Percentiles rank a stretch among this genome's conserved stretches.
Evolutionary conservation across 1,140 invertebrate species (phyloP).

Genomic region (Drosophila bocqueti): DNA sequence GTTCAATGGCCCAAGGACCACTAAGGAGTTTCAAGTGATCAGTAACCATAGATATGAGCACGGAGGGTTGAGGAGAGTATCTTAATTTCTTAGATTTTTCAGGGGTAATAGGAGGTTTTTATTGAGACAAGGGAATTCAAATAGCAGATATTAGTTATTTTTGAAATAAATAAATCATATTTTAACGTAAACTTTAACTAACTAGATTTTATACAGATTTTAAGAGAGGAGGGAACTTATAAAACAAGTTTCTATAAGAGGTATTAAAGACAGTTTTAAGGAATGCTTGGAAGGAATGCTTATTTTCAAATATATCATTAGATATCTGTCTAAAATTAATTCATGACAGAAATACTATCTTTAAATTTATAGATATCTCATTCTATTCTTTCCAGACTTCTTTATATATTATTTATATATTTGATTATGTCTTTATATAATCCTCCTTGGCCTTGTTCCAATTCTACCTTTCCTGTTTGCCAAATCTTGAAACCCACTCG

Average conservation of each 20-base stretch:
- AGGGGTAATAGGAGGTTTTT: background rate
- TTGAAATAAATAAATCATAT: background rate
- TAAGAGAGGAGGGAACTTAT: background rate
- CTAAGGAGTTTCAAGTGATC: slow-evolving; percentile 48
- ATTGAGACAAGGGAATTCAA: background rate
- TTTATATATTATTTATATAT: background rate
- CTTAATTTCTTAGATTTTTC: slow-evolving; percentile 10
- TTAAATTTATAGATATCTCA: background rate
- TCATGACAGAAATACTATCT: too few species aligned
- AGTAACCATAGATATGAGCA: slow-evolving; percentile 13
- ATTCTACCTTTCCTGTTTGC: slow-evolving; percentile 5
- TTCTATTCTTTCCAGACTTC: background rate
- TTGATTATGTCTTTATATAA: background rate
- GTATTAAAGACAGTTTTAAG: background rate
- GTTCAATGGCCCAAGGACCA: slow-evolving; percentile 67
- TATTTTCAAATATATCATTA: too few species aligned
- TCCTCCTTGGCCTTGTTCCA: slow-evolving; percentile 18
- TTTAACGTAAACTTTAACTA: background rate
- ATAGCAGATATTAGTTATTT: background rate
- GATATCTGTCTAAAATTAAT: too few species aligned
- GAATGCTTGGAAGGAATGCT: background rate
- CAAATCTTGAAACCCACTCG: slow-evolving; percentile 20
- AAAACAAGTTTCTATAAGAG: background rate
- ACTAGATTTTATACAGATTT: background rate
- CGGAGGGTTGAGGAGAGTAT: background rate